Evolutionary conservation across 1,140 invertebrate genomes (phyloP), one percentile per base, ranked within the genome.

Genomic region (Adelges cooleyi): DNA sequence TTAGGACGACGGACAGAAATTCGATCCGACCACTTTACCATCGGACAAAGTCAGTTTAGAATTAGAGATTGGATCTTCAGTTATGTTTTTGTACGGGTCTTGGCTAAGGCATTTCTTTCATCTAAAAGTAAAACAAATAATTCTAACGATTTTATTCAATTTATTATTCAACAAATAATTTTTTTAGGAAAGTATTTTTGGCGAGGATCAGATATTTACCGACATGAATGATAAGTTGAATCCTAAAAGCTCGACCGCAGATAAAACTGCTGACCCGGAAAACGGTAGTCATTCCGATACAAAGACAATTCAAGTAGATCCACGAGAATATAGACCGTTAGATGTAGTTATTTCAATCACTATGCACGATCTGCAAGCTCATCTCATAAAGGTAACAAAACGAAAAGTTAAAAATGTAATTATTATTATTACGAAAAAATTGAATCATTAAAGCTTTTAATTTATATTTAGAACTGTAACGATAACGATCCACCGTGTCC

Each of bases 301-400:
- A 78, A 75, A 25, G 78, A n/a, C n/a, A n/a, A 78, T 65, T 54
- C 76, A 82, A 2, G 89, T 93, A 69, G 95, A 98, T 79, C 84
- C 89, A 10, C 77, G 94, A 52, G 77, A 84, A 11, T 95, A 93
- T 76, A 77, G 94, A 33, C 90, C 94, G 1, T 77, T 97, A 38
- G 85, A 94, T 71, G 92, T 98, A 1, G 88, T 85, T 18, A 89
- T 97, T 2, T 92, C 90, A 1, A 84, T 96, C n/a, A 93, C 90
- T 18, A 85, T 97, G 72, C 92, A 97, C 70, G 92, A 97, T 71
- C 88, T 98, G 66, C 91, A 95, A 73, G 94, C 86, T 2, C 93
- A 98, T 80, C 74, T 94, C 42, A 81, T 94, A 22, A 94, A 89
- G 71, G 81, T 82, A 73, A n/a, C n/a, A n/a, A n/a, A n/a, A n/a